Conservation (phyloP, 2,113 vertebrate genomes). For the Caloenas nicobarica region DNA sequence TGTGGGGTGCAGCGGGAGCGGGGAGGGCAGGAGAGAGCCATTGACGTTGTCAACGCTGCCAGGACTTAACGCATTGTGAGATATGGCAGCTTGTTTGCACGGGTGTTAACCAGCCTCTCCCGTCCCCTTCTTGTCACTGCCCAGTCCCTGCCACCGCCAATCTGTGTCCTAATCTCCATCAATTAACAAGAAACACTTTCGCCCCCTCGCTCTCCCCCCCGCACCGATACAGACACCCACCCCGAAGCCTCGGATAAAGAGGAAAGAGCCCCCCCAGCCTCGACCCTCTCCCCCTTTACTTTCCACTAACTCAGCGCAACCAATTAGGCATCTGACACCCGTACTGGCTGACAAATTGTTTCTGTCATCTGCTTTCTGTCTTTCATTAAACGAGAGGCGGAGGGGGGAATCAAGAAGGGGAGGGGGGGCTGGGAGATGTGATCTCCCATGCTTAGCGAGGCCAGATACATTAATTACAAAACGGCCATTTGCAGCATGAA, state of each 20-base stretch:
- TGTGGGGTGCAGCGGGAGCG: neutral
- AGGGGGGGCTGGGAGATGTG: conserved; percentile 67
- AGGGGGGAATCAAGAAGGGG: conserved; percentile 19
- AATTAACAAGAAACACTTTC: conserved; percentile 78
- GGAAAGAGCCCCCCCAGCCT: neutral
- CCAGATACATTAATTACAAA: conserved; percentile 88
- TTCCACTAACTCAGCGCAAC: conserved; percentile 86
- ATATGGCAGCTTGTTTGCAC: conserved; percentile 91
- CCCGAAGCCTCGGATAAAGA: neutral
- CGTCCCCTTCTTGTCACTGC: conserved; percentile 87
- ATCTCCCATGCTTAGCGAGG: conserved; percentile 83
- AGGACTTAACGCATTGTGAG: conserved; percentile 79
- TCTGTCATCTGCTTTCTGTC: conserved; percentile 97
- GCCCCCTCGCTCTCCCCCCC: neutral
- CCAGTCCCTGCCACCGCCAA: conserved; percentile 91
- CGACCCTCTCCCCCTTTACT: conserved; percentile 78
- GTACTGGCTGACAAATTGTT: conserved; percentile 84
- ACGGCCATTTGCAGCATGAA: conserved; percentile 94
- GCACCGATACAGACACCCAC: neutral
- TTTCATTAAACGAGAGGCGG: conserved; percentile 77
- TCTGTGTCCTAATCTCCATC: conserved; percentile 86
- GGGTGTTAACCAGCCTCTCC: conserved; percentile 85
- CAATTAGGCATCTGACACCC: conserved; percentile 94
- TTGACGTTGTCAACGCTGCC: neutral
- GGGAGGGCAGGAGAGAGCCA: neutral